These are phyloP conservation scores for Microcebus ravelobensis DNA, from an alignment of 2,113 vertebrate genomes.

Conservation along the genomic window DNA sequence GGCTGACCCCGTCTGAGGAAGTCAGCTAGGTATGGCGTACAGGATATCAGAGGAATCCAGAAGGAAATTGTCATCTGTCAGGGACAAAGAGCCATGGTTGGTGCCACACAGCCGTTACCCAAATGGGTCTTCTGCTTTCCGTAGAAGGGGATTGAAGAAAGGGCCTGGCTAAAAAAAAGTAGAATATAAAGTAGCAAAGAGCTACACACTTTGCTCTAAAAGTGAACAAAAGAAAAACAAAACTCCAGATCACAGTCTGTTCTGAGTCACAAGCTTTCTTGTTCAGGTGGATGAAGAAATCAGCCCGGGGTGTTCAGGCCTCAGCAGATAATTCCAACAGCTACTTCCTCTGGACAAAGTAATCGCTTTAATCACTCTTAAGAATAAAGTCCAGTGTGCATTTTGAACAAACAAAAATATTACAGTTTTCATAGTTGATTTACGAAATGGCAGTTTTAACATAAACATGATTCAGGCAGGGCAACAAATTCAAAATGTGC, in stretches of 20 bases:
- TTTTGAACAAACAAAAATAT: background rate
- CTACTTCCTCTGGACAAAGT: background rate
- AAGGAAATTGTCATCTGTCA: background rate
- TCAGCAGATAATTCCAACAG: background rate
- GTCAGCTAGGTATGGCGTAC: background rate
- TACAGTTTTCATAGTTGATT: background rate
- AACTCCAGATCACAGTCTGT: background rate
- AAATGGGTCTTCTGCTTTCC: background rate
- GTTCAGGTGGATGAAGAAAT: background rate
- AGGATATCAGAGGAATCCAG: background rate
- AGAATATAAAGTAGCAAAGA: background rate
- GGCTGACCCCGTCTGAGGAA: background rate
- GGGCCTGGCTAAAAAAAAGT: background rate
- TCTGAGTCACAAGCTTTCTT: background rate
- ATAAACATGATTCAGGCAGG: background rate
- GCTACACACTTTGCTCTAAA: background rate
- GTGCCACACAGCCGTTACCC: background rate
- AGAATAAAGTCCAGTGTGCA: background rate
- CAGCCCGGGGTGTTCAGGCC: background rate
- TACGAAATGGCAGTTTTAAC: background rate
- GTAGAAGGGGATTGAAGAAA: background rate
- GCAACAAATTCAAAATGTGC: background rate
- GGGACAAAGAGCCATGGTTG: background rate
- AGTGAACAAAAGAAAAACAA: background rate
- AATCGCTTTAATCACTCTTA: background rate